Conservation (phyloP, 2,113 vertebrate species). For the Melospiza georgiana region DNA sequence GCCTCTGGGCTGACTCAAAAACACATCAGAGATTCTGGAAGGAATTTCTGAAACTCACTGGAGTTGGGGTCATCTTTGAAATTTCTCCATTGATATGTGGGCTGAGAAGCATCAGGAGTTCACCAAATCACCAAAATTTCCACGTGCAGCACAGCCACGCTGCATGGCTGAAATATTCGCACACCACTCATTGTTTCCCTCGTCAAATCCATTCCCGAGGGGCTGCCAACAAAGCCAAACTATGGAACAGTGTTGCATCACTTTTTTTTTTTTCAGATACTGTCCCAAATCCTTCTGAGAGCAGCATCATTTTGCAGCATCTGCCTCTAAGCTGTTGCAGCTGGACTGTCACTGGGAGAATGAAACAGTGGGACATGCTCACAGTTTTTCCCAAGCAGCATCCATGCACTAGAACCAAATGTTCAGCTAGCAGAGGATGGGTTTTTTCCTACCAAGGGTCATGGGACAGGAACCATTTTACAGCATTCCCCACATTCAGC, state of each 20-base stretch:
- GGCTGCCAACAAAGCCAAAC: background rate
- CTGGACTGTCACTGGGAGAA: background rate
- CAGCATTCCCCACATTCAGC: background rate
- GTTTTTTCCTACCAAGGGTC: background rate
- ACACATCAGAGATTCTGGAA: background rate
- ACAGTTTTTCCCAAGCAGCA: background rate
- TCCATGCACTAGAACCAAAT: background rate
- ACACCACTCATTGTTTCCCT: fast-evolving
- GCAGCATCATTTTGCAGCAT: background rate
- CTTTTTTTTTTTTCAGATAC: background rate
- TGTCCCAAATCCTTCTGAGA: background rate
- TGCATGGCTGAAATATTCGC: background rate
- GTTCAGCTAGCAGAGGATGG: background rate
- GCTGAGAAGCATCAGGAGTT: background rate
- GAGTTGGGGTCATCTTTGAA: background rate
- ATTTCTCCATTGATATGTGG: background rate
- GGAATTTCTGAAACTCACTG: background rate
- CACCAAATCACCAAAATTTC: background rate
- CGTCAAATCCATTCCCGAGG: background rate
- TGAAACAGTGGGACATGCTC: background rate
- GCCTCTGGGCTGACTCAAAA: background rate
- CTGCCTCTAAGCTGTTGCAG: background rate
- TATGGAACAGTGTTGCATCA: fast-evolving
- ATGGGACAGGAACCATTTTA: background rate
- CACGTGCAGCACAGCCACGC: background rate